Base-by-base conservation (phyloP, 2,113 vertebrate species). In the Sebastes schlegelii region DNA sequence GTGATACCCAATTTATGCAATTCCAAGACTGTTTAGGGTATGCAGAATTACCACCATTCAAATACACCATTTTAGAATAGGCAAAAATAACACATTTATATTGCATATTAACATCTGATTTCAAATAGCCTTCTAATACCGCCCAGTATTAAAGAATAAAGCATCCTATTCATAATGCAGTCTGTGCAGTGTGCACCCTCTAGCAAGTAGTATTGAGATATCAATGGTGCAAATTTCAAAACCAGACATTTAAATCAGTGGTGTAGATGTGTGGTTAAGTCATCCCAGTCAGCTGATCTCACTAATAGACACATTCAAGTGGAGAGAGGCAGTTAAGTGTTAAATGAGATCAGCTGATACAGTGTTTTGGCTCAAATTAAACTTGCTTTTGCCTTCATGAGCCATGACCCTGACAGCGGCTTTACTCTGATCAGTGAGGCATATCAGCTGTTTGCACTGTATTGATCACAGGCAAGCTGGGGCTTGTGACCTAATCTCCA, bases 161-260 rank as follows among this genome's bases (percentile, higher is more conserved):
- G 81, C 48, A 16, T 40, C 55, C 71, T 60, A 77, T 88, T 87
- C 80, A 87, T 70, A 6, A 60, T 12, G 19, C 11, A 8, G 4
- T 16, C 16, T 42, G 48, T 45, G 49, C 14, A 8, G 11, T 6
- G 12, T 64, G 84, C 91, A 10, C 88, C 92, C 82, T 86, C 91
- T 93, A 90, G 87, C 69, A 91, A 57, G 71, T 9, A 14, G 71
- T 9, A 14, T 12, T 77, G 10, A 65, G 6, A 57, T 45, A 14
- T 26, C 6, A 14, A 11, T 8, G n/a, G 4, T 21, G 21, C 43
- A 45, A 2, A 57, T 48, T 64, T 70, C 54, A 77, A 79, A 84
- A 61, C 6, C 45, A 85, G 75, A 76, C 76, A 72, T 3, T 13
- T 42, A 13, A 49, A 17, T 63, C 16, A 26, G 6, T 45, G 9